A percentile compares a stretch with the other conserved stretches of the same genome.
phyloP scores from a whole-genome alignment of 2,797 vertebrate species.

The Dendrocincla fuliginosa region DNA sequence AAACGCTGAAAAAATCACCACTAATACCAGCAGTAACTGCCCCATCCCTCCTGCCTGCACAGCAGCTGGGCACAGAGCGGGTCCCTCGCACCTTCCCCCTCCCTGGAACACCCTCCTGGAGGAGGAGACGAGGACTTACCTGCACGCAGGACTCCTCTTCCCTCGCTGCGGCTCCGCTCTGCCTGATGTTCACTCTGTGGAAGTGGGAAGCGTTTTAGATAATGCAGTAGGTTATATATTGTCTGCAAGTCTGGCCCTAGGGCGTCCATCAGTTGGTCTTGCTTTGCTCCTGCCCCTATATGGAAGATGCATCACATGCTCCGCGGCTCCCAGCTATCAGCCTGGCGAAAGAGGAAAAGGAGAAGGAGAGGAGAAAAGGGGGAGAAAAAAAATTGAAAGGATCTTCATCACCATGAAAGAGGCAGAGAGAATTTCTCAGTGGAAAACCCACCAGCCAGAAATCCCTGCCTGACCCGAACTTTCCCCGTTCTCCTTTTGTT shows the following conservation, averaged over 20 bases:
- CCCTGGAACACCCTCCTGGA: not conserved
- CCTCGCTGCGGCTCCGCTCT: not conserved
- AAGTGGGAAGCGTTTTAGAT: slow-evolving; percentile 68
- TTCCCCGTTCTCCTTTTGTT: slow-evolving; percentile 16
- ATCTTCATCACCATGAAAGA: slow-evolving; percentile 65
- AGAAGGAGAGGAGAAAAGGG: slow-evolving; percentile 2
- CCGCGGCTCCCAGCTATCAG: slow-evolving; percentile 66
- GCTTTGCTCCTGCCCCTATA: slow-evolving; percentile 73
- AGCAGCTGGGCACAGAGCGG: not conserved
- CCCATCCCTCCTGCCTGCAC: not conserved
- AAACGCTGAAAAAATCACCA: not conserved
- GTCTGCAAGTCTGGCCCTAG: slow-evolving; percentile 89
- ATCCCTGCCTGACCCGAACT: slow-evolving; percentile 59
- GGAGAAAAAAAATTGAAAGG: slow-evolving; percentile 7
- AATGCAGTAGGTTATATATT: slow-evolving; percentile 87
- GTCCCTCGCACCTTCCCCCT: not conserved
- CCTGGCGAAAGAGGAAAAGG: slow-evolving; percentile 55
- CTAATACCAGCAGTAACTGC: not conserved
- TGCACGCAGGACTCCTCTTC: slow-evolving; percentile 18
- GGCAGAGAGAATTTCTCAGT: slow-evolving; percentile 51
- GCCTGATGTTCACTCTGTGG: slow-evolving; percentile 63
- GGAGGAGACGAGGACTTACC: slow-evolving; percentile 25
- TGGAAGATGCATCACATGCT: slow-evolving; percentile 75
- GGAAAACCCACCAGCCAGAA: slow-evolving; percentile 53
- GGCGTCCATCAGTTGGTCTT: slow-evolving; percentile 78